Evolutionary conservation across 2,888 invertebrate species (phyloP), one percentile per base, ranked within the genome.

Genomic region (Erebia palarica): DNA sequence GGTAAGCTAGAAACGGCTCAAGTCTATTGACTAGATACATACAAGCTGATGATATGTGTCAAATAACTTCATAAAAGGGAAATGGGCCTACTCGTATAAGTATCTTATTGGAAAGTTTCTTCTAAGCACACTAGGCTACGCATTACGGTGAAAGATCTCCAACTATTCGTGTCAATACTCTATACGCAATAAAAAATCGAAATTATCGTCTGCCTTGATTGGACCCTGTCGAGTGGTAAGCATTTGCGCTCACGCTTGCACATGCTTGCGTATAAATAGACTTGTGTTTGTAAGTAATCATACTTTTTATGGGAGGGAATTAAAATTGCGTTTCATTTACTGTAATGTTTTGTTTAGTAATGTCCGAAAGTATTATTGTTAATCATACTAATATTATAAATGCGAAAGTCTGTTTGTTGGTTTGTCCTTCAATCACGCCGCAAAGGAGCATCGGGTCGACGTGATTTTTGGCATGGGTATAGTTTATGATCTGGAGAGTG

Each of bases 221-320:
- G 63, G 63, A 63, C 18, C 21, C 49, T 63, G 47, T 63, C 63
- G 63, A 7, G 44, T 49, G n/a, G 63, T 63, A 44, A 18, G 7
- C 63, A 49, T 49, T 63, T 49, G 63, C 63, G 49, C 63, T 63
- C 21, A 27, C 63, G 63, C 49, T 21, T 49, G 61, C 13, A 49
- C 14, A 49, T 63, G 5, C 63, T 51, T 36, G 68, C 18, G 51
- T 65, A 69, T 65, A 65, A 69, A 69, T 69, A 69, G 64, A 63
- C 21, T 27, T 57, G 63, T 1, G 36, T 36, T 44, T 61, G 49
- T 63, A 49, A 49, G 63, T 63, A 49, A 49, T 63, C 61, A 63
- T 18, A 63, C 16, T 42, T 18, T 61, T 18, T 63, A 44, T 27
- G 36, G 21, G 7, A 14, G 13, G 3, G 49, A 49, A 63, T 63